Conservation (phyloP, 2,113 vertebrate species). For the Lophius piscatorius region DNA sequence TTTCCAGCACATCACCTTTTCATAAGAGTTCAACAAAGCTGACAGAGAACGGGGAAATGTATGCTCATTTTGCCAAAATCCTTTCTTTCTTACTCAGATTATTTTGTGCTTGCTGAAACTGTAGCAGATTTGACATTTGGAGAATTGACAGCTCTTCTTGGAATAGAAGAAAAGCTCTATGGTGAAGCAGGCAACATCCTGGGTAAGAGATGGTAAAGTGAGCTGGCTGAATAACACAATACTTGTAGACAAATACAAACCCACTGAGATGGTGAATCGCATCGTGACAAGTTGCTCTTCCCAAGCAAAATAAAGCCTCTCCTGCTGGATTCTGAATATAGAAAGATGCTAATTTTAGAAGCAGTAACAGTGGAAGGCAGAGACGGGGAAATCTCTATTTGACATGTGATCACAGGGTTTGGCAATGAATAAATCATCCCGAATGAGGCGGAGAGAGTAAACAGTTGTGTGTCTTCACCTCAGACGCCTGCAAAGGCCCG, state of each 20-base stretch:
- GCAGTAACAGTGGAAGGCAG: slow-evolving; percentile 41
- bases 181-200: slow-evolving; percentile 23
- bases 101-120: slow-evolving; percentile 30
- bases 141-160: slow-evolving; percentile 35
- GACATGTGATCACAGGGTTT: slow-evolving; percentile 73
- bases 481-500: slow-evolving; percentile 69
- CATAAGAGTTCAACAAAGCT: no score
- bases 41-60: no score
- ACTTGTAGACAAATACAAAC: slow-evolving; percentile 52
- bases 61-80: background rate
- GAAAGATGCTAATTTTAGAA: slow-evolving; percentile 48
- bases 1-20: no score
- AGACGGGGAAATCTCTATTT: slow-evolving; percentile 68
- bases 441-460: slow-evolving; percentile 66
- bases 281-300: slow-evolving; percentile 49
- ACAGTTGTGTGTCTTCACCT: slow-evolving; percentile 75
- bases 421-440: slow-evolving; percentile 81
- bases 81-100: no score
- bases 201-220: slow-evolving; percentile 24
- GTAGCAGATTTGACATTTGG: slow-evolving; percentile 14
- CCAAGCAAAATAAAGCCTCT: slow-evolving; percentile 42
- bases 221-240: slow-evolving; percentile 41
- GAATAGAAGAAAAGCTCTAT: slow-evolving; percentile 19
- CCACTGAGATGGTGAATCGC: slow-evolving; percentile 32
- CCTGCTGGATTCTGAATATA: slow-evolving; percentile 45